A percentile compares a stretch with the other conserved stretches of the same genome.
Evolutionary conservation across 2,113 vertebrate genomes (phyloP).

Genomic region (Ochotona princeps): DNA sequence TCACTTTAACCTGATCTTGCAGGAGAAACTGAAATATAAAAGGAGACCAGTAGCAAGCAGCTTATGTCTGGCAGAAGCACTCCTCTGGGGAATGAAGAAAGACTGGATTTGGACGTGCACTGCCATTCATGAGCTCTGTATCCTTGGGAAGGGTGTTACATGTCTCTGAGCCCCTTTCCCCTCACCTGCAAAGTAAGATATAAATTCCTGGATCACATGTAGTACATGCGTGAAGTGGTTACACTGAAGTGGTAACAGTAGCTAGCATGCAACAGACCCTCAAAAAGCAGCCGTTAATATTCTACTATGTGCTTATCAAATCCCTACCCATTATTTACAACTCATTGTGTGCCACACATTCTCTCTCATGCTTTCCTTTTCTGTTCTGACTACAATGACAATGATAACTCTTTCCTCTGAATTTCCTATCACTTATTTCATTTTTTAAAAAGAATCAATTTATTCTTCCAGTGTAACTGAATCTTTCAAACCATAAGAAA

Average conservation of each 20-base stretch:
- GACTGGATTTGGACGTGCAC: neutral
- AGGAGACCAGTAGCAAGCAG: neutral
- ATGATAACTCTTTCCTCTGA: slow-evolving; percentile 26
- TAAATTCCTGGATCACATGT: neutral
- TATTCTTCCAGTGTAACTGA: slow-evolving; percentile 58
- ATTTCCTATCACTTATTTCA: slow-evolving; percentile 43
- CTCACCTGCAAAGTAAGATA: slow-evolving; percentile 38
- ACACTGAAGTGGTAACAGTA: neutral
- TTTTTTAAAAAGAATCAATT: slow-evolving; percentile 51
- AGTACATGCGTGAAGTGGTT: neutral
- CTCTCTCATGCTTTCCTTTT: neutral
- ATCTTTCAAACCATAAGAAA: slow-evolving; percentile 53
- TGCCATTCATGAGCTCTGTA: neutral
- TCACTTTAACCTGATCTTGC: neutral
- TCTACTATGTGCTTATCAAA: neutral
- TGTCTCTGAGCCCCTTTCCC: neutral
- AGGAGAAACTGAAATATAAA: neutral
- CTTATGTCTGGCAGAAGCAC: neutral
- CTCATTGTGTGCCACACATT: neutral
- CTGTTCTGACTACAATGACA: neutral
- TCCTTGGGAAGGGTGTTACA: neutral
- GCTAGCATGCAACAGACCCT: neutral
- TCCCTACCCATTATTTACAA: slow-evolving; percentile 29
- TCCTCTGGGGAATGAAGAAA: neutral
- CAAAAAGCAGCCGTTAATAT: neutral